These are phyloP conservation scores for Platygyra sinensis DNA, from an alignment of 64 coral and sea anemone genomes.

Conservation along the genomic window DNA sequence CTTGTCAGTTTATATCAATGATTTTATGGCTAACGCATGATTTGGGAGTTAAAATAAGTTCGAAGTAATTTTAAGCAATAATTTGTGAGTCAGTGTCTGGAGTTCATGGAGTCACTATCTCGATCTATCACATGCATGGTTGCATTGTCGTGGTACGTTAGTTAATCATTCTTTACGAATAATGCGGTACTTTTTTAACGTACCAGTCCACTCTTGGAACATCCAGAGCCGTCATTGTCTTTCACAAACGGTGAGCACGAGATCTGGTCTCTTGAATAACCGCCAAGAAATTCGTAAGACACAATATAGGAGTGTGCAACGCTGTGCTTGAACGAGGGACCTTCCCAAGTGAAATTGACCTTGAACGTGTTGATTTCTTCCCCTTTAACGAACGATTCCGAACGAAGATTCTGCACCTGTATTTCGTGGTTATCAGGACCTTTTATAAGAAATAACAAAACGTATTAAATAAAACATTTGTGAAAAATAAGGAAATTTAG, in stretches of 20 bases:
- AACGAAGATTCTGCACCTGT: not conserved
- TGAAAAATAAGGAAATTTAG: too few species aligned
- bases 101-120: too few species aligned
- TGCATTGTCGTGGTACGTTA: too few species aligned
- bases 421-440: not conserved
- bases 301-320: not conserved
- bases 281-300: not conserved
- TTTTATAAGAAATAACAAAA: not conserved
- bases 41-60: too few species aligned
- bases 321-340: conserved; percentile 20
- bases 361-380: conserved; percentile 1
- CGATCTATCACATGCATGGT: too few species aligned
- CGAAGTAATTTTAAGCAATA: too few species aligned
- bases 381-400: not conserved
- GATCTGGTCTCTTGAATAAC: not conserved
- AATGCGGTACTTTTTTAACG: not conserved
- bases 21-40: too few species aligned
- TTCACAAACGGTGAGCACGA: not conserved
- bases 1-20: too few species aligned
- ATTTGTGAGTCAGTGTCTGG: too few species aligned
- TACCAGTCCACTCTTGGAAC: not conserved
- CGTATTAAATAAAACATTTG: too few species aligned
- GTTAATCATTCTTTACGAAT: too few species aligned
- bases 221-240: not conserved
- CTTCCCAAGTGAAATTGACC: conserved; percentile 18